Evolutionary conservation across 2,797 vertebrate genomes (phyloP).

Genomic region (Dermochelys coriacea): DNA sequence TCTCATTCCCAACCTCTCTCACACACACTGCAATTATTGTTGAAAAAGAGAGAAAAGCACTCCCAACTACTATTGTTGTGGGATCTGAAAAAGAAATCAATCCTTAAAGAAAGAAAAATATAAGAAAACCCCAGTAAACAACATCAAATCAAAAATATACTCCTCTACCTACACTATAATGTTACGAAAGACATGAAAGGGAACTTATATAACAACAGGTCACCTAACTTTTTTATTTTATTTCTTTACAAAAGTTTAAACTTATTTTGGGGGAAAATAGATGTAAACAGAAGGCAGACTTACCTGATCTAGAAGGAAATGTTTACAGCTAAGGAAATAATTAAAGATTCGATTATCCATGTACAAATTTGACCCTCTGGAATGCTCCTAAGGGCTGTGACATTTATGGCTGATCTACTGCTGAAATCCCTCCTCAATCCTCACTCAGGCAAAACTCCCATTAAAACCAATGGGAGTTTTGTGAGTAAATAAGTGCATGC

Average conservation of each 20-base stretch:
- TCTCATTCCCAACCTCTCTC: background rate
- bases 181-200: background rate
- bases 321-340: background rate
- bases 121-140: background rate
- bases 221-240: background rate
- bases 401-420: background rate
- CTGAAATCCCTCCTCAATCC: background rate
- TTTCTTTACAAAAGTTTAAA: background rate
- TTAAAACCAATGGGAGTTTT: background rate
- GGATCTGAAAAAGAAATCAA: background rate
- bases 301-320: background rate
- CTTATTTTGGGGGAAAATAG: background rate
- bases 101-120: background rate
- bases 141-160: background rate
- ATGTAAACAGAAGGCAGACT: background rate
- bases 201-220: background rate
- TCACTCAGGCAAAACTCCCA: background rate
- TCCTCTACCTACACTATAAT: background rate
- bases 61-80: background rate
- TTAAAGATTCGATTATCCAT: background rate
- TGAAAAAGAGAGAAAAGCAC: background rate
- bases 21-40: background rate
- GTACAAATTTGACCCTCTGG: background rate
- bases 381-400: background rate
- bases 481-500: background rate